Conservation (phyloP, 92 coral and sea anemone species). For the Parazoanthus atlanticus region DNA sequence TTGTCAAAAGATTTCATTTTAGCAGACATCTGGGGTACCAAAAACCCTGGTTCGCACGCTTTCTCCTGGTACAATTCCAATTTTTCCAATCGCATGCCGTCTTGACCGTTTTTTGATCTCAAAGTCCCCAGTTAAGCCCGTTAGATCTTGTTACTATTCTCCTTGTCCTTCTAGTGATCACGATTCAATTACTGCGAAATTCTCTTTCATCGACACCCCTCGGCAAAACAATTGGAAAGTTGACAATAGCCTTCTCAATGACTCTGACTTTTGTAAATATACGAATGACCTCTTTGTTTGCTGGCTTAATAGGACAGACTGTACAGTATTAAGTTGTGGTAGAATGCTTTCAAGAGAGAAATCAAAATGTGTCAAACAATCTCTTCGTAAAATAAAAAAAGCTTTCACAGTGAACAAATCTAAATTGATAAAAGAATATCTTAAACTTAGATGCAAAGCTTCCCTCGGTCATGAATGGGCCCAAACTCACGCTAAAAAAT, state of each 20-base stretch:
- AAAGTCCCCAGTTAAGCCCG: not conserved
- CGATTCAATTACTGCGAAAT: not conserved
- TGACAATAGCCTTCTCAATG: constrained; percentile 3
- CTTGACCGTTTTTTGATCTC: not conserved
- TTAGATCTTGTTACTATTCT: not conserved
- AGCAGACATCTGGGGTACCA: not conserved
- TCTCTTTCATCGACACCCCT: no score
- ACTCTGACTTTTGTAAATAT: not conserved
- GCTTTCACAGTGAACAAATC: not conserved
- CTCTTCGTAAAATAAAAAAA: not conserved
- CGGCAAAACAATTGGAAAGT: not conserved
- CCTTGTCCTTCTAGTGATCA: constrained; percentile 6
- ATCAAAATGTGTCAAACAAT: not conserved
- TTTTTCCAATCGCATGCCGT: constrained; percentile 5
- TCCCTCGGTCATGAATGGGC: not conserved
- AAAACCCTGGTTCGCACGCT: not conserved
- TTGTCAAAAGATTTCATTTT: not conserved
- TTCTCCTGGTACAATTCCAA: not conserved
- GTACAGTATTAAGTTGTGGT: constrained; percentile 4
- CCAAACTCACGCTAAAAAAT: not conserved
- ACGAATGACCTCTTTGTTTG: not conserved
- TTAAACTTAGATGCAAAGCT: not conserved
- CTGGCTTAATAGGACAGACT: not conserved
- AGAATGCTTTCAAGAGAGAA: not conserved
- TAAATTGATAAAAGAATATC: not conserved